These are phyloP conservation scores for Rallus limicola DNA, from an alignment of 2,113 vertebrate genomes.

Conservation along the genomic window DNA sequence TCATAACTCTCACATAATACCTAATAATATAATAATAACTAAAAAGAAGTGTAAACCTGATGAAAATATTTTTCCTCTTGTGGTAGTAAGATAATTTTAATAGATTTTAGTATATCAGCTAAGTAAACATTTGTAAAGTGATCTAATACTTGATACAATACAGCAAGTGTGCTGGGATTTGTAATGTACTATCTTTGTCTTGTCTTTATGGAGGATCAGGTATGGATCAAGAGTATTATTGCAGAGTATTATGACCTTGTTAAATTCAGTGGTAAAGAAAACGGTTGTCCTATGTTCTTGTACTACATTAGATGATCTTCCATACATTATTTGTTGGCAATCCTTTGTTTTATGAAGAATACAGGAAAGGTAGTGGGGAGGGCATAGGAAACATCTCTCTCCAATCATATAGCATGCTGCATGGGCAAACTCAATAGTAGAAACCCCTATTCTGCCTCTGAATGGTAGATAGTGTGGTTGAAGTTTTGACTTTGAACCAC, in stretches of 20 bases:
- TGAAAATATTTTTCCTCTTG: background rate
- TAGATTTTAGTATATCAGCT: background rate
- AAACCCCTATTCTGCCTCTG: background rate
- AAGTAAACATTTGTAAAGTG: background rate
- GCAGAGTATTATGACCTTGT: background rate
- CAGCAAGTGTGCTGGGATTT: background rate
- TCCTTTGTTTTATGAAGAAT: background rate
- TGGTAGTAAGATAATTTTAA: background rate
- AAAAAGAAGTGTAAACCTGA: background rate
- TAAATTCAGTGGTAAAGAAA: background rate
- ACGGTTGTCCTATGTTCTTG: background rate
- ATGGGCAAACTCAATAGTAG: background rate
- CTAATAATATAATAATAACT: background rate
- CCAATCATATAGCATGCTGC: background rate
- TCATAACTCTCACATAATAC: background rate
- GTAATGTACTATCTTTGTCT: background rate
- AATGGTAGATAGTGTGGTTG: background rate
- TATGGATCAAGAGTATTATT: background rate
- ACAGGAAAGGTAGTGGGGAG: background rate
- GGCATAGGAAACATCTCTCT: background rate
- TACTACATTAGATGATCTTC: background rate
- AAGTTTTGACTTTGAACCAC: background rate
- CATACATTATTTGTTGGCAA: background rate
- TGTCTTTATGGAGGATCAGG: background rate
- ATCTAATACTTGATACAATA: background rate